A percentile compares a stretch with the other conserved stretches of the same genome.
Conservation (phyloP, 2,113 vertebrate genomes). For the Brienomyrus brachyistius region DNA sequence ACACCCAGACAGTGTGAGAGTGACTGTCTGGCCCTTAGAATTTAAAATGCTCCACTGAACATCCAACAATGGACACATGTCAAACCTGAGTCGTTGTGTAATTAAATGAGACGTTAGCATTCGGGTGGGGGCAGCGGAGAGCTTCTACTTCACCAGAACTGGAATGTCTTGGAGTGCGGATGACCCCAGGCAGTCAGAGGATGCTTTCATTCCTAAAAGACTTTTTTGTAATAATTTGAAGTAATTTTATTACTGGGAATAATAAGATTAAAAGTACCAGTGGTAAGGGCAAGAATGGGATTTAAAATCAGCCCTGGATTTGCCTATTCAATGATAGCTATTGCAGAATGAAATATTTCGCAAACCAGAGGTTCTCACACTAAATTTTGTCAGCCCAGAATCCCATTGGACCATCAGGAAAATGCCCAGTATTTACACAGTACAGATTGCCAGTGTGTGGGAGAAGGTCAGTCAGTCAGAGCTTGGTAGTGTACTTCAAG, state of each 20-base stretch:
- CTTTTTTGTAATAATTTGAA: neutral
- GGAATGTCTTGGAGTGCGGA: neutral
- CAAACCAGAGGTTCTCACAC: neutral
- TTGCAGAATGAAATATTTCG: neutral
- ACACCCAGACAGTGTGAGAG: neutral
- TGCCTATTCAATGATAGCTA: no score
- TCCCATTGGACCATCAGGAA: neutral
- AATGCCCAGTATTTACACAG: neutral
- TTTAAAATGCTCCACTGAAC: neutral
- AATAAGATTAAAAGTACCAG: neutral
- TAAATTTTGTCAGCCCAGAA: neutral
- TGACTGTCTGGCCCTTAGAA: neutral
- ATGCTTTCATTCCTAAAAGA: neutral
- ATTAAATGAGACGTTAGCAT: neutral
- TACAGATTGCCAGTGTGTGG: neutral
- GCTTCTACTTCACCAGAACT: neutral
- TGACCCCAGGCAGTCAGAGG: neutral
- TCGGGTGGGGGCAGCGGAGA: neutral
- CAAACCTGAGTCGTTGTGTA: neutral
- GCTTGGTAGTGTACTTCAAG: neutral
- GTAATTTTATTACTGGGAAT: neutral
- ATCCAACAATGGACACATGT: neutral
- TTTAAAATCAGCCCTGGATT: neutral
- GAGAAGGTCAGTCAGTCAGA: neutral
- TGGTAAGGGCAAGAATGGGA: neutral